Evolutionary conservation across 2,888 invertebrate genomes (phyloP).

Genomic region (Leptopilina syphax): DNA sequence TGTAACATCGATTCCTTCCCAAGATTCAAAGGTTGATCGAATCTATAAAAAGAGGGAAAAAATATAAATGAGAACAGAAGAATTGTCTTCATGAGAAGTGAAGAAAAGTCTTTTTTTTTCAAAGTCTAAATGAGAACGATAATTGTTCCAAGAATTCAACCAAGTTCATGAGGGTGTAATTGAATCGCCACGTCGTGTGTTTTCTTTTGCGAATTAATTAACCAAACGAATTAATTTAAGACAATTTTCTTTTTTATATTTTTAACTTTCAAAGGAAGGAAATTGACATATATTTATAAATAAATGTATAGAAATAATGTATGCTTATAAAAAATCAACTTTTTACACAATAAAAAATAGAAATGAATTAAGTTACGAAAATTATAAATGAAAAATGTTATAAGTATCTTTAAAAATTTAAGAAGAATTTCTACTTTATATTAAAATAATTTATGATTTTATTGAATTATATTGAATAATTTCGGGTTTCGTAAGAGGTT

Average conservation of each 20-base stretch:
- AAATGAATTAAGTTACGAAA: no score
- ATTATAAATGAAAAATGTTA: no score
- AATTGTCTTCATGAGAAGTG: conserved; percentile 13
- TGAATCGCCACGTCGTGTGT: background rate
- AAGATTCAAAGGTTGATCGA: conserved; percentile 44
- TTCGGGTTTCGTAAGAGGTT: no score
- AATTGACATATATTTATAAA: no score
- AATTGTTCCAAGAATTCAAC: conserved; percentile 29
- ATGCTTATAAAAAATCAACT: no score
- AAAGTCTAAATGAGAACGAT: conserved; percentile 22
- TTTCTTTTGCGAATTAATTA: background rate
- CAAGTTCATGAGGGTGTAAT: conserved; percentile 44
- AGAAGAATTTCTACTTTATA: no score
- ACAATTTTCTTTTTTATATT: background rate
- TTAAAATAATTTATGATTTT: no score
- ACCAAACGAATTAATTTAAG: background rate
- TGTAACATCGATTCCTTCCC: conserved; percentile 54
- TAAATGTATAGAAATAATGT: no score
- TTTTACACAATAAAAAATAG: no score
- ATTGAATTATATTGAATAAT: no score
- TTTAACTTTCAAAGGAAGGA: background rate
- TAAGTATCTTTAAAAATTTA: no score
- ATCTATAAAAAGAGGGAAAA: background rate
- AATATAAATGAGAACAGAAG: conserved; percentile 9
- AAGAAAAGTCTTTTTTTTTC: conserved; percentile 27